Percentiles rank a stretch among this genome's conserved stretches.
These are phyloP conservation scores for Tamandua tetradactyla DNA, from an alignment of 2,797 vertebrate species.

Conservation along the genomic window DNA sequence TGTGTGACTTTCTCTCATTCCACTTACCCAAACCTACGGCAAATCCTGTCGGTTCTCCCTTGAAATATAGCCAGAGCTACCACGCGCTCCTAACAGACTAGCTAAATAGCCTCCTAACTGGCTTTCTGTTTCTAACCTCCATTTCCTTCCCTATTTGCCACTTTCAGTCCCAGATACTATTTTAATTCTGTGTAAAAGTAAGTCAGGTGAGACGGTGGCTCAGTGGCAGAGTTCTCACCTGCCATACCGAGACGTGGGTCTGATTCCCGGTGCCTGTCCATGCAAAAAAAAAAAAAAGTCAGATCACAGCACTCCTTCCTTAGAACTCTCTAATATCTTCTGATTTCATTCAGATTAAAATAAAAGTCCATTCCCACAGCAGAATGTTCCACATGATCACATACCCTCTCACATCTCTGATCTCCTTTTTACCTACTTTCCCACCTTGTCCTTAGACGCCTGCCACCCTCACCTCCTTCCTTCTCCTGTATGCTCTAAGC, in stretches of 20 bases:
- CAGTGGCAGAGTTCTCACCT: too few relatives aligned
- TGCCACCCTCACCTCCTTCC: too few relatives aligned
- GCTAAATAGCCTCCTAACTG: background rate
- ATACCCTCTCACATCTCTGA: background rate
- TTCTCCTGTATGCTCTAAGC: too few relatives aligned
- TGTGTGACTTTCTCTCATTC: background rate
- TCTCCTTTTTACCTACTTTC: too few relatives aligned
- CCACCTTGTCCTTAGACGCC: too few relatives aligned
- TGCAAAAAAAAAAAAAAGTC: too few relatives aligned
- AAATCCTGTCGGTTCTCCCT: background rate
- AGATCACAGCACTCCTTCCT: background rate
- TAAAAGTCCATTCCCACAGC: background rate
- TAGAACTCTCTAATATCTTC: background rate
- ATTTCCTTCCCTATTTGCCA: background rate
- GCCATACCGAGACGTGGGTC: too few relatives aligned
- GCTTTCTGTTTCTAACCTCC: background rate
- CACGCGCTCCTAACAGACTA: background rate
- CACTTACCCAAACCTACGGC: background rate
- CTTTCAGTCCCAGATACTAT: background rate
- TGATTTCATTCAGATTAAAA: background rate
- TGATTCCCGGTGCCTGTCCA: too few relatives aligned
- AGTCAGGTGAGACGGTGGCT: too few relatives aligned
- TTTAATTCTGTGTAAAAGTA: background rate
- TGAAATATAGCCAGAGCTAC: background rate
- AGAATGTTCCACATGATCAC: background rate